phyloP scores from a whole-genome alignment of 1,140 invertebrate species.

The Tenebrio molitor region DNA sequence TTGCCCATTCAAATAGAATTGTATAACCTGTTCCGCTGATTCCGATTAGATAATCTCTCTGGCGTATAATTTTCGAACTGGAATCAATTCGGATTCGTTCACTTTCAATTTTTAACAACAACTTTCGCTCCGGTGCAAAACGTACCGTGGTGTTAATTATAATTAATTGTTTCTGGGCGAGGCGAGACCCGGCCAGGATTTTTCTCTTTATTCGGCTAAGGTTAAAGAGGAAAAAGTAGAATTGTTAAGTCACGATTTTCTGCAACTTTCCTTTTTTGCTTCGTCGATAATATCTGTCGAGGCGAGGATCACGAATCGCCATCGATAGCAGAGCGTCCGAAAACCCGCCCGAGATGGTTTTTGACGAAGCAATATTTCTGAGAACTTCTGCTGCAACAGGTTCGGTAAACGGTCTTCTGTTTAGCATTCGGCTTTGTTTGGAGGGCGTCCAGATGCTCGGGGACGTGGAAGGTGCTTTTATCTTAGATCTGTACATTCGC shows the following conservation, averaged over 20 bases:
- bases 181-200: conserved; percentile 1
- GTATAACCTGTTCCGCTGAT: conserved; percentile 22
- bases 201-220: conserved; percentile 3
- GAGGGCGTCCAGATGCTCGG: no score
- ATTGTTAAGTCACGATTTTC: conserved; percentile 23
- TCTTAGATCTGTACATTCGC: conserved; percentile 17
- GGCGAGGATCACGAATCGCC: no score
- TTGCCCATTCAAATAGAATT: background rate
- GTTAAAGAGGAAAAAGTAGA: background rate
- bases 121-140: conserved; percentile 7
- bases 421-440: conserved; percentile 5
- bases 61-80: background rate
- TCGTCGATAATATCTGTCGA: background rate
- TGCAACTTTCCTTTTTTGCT: background rate
- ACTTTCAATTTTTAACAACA: conserved; percentile 30
- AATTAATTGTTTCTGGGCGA: conserved; percentile 24
- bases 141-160: conserved; percentile 2
- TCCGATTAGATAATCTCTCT: conserved; percentile 26
- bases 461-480: conserved; percentile 2
- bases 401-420: background rate
- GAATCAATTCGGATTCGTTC: conserved; percentile 5
- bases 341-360: no score
- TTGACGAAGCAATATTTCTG: no score
- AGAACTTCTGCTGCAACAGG: background rate
- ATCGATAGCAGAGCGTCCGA: no score